Evolutionary conservation across 2,113 vertebrate genomes (phyloP).

Genomic region (Campylomormyrus tamandua): DNA sequence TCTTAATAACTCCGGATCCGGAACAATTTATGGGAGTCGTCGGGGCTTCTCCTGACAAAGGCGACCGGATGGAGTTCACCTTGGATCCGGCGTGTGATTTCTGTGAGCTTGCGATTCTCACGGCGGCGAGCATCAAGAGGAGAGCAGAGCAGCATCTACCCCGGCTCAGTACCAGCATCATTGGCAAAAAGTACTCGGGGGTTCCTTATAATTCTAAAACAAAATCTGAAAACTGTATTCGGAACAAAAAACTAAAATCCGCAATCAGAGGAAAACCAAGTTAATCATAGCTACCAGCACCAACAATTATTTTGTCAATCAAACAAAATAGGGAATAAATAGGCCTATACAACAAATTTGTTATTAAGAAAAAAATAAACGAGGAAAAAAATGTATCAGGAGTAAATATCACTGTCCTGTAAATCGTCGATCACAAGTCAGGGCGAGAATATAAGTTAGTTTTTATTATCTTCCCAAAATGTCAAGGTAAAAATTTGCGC

Average conservation of each 20-base stretch:
- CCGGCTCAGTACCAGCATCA: conserved; percentile 69
- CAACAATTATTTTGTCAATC: background rate
- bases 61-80: conserved; percentile 88
- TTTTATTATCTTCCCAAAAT: conserved; percentile 25
- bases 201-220: conserved; percentile 11
- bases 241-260: background rate
- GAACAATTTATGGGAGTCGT: conserved; percentile 74
- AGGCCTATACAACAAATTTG: background rate
- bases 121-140: conserved; percentile 71
- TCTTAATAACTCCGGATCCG: conserved; percentile 70
- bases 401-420: background rate
- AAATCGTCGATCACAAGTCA: background rate
- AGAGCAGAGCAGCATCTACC: conserved; percentile 68
- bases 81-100: conserved; percentile 68
- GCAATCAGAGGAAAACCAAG: background rate
- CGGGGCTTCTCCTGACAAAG: conserved; percentile 66
- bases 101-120: conserved; percentile 76
- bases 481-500: conserved; percentile 20
- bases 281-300: background rate
- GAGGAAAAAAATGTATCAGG: background rate
- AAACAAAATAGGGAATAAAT: background rate
- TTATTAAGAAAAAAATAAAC: background rate
- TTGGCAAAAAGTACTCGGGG: conserved; percentile 23
- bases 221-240: background rate
- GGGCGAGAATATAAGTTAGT: background rate